Percentiles rank a stretch among this genome's conserved stretches.
phyloP scores from a whole-genome alignment of 2,888 invertebrate genomes.

The Thecophora atra region DNA sequence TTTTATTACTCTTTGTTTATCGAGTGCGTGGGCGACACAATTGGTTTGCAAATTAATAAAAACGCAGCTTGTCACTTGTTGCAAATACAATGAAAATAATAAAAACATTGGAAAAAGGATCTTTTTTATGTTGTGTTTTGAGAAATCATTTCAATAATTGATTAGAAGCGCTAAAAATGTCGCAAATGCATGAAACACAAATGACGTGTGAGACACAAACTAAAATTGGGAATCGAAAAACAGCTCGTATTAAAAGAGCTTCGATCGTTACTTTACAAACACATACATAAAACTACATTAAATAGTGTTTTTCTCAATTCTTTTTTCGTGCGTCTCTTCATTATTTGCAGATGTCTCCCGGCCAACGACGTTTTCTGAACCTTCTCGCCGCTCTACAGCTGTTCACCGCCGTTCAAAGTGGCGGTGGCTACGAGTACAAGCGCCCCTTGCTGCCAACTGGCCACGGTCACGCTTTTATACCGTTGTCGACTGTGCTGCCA shows the following conservation, averaged over 20 bases:
- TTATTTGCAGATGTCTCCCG: constrained; percentile 49
- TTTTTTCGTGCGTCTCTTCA: background rate
- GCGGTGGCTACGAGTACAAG: constrained; percentile 59
- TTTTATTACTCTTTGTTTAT: background rate
- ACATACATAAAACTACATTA: background rate
- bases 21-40: background rate
- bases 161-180: too few species aligned
- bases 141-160: too few species aligned
- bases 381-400: background rate
- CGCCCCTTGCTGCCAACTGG: constrained; percentile 46
- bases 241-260: background rate
- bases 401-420: constrained; percentile 31
- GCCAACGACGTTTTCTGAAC: constrained; percentile 5
- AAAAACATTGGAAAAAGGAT: background rate
- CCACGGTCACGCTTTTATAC: constrained; percentile 52
- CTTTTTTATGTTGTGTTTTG: too few species aligned
- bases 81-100: background rate
- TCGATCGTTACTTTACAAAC: background rate
- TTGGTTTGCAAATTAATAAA: too few species aligned
- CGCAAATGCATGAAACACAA: constrained; percentile 43
- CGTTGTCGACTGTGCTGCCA: constrained; percentile 55
- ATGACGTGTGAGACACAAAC: constrained; percentile 56
- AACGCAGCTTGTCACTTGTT: too few species aligned
- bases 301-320: background rate
- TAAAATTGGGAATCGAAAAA: constrained; percentile 31